These are phyloP conservation scores for Capreolus pygargus DNA, from an alignment of 2,113 vertebrate genomes.

Conservation along the genomic window DNA sequence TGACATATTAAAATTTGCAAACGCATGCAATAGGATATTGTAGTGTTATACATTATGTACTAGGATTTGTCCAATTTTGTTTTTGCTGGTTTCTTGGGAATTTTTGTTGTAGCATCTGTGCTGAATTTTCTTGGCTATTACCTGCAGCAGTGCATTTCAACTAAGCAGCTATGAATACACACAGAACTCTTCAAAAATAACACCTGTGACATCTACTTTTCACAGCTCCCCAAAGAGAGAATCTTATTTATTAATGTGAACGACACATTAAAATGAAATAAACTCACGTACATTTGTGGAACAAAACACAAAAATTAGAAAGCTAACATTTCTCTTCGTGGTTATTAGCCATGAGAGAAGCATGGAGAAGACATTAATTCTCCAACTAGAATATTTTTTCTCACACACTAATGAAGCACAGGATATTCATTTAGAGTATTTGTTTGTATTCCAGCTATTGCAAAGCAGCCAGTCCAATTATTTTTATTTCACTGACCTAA, in stretches of 20 bases:
- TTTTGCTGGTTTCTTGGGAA: slow-evolving; percentile 31
- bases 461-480: background rate
- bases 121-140: slow-evolving; percentile 5
- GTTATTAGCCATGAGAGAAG: background rate
- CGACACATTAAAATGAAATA: slow-evolving; percentile 16
- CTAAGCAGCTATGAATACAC: background rate
- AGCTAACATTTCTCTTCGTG: background rate
- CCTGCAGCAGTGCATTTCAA: background rate
- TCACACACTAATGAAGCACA: background rate
- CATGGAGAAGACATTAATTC: background rate
- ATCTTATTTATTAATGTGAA: background rate
- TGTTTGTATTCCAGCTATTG: background rate
- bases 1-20: slow-evolving; percentile 14
- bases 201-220: slow-evolving; percentile 1
- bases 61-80: slow-evolving; percentile 27
- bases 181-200: background rate
- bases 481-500: background rate
- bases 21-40: background rate
- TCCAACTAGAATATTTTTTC: background rate
- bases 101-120: slow-evolving; percentile 38
- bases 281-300: background rate
- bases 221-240: background rate
- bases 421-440: too few species aligned
- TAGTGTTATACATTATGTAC: slow-evolving; percentile 31
- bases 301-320: too few species aligned